Evolutionary conservation across 2,888 invertebrate genomes (phyloP).

Genomic region (Fragum fragum): DNA sequence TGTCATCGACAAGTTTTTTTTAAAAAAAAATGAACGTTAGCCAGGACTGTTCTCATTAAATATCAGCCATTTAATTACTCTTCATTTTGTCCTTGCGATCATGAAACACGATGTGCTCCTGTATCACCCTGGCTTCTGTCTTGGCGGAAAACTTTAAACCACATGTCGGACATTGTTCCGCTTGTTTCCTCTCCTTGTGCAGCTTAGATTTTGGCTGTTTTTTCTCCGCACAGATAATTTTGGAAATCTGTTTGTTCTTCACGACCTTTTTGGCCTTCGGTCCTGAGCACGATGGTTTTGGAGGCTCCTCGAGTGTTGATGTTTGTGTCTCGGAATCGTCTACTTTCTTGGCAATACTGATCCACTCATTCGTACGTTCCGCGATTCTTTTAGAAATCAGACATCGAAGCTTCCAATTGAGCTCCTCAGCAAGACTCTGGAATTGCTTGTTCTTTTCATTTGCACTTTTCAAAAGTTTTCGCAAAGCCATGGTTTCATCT

Average conservation of each 20-base stretch:
- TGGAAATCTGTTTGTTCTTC: conserved; percentile 57
- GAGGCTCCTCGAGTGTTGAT: background rate
- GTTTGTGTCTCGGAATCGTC: conserved; percentile 4
- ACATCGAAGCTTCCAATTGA: conserved; percentile 39
- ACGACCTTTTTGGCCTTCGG: conserved; percentile 3
- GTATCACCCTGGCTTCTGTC: conserved; percentile 46
- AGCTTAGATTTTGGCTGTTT: conserved; percentile 39
- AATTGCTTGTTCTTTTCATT: conserved; percentile 40
- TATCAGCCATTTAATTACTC: background rate
- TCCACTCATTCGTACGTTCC: conserved; percentile 57
- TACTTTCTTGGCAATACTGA: conserved; percentile 19
- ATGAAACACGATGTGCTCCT: conserved; percentile 59
- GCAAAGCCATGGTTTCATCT: conserved; percentile 43
- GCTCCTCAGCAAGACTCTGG: conserved; percentile 43
- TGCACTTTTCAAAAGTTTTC: conserved; percentile 41
- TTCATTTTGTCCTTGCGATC: conserved; percentile 17
- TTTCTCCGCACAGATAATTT: conserved; percentile 34
- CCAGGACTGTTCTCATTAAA: too few relatives aligned
- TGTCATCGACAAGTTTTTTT: too few relatives aligned
- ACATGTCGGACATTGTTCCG: conserved; percentile 60
- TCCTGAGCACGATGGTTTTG: conserved; percentile 10
- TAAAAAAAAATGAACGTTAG: too few relatives aligned
- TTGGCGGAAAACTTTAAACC: conserved; percentile 58
- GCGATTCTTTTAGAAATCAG: conserved; percentile 52
- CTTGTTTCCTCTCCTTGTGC: conserved; percentile 49